Conservation (phyloP, 2,113 vertebrate genomes). For the Jaculus jaculus region DNA sequence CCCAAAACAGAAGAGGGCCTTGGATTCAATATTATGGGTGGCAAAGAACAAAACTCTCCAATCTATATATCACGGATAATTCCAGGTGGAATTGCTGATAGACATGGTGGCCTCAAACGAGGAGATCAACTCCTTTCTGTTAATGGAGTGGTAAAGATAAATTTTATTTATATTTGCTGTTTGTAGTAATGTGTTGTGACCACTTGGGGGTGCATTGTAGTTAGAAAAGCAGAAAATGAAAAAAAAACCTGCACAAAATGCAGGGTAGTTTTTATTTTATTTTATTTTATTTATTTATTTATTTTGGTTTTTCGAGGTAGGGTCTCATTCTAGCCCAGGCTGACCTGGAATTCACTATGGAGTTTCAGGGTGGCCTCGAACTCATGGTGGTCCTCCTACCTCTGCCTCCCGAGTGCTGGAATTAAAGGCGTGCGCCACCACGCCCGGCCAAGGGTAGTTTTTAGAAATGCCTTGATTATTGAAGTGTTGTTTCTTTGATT, state of each 20-base stretch:
- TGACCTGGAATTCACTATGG: too few species aligned
- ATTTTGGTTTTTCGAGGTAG: too few species aligned
- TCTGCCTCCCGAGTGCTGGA: too few species aligned
- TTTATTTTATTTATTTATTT: too few species aligned
- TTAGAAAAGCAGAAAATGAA: neutral
- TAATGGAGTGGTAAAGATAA: constrained; percentile 94
- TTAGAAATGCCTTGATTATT: too few species aligned
- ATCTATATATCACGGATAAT: constrained; percentile 99
- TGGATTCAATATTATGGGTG: constrained; percentile 99
- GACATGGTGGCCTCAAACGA: constrained; percentile 96
- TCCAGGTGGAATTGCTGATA: constrained; percentile 96
- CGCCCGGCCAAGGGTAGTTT: too few species aligned
- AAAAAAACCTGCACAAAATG: neutral
- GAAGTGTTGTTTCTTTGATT: too few species aligned
- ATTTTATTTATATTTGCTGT: constrained; percentile 58
- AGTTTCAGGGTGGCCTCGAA: too few species aligned
- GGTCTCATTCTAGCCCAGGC: too few species aligned
- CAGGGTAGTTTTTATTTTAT: too few species aligned
- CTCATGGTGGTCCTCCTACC: too few species aligned
- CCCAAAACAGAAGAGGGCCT: constrained; percentile 99
- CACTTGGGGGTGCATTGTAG: constrained; percentile 75
- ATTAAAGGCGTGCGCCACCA: too few species aligned
- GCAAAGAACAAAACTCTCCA: constrained; percentile 99
- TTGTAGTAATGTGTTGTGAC: constrained; percentile 74
- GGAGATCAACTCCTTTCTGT: constrained; percentile 98